phyloP scores from a whole-genome alignment of 2,888 invertebrate genomes.

The Scrobipalpa atriplicella region DNA sequence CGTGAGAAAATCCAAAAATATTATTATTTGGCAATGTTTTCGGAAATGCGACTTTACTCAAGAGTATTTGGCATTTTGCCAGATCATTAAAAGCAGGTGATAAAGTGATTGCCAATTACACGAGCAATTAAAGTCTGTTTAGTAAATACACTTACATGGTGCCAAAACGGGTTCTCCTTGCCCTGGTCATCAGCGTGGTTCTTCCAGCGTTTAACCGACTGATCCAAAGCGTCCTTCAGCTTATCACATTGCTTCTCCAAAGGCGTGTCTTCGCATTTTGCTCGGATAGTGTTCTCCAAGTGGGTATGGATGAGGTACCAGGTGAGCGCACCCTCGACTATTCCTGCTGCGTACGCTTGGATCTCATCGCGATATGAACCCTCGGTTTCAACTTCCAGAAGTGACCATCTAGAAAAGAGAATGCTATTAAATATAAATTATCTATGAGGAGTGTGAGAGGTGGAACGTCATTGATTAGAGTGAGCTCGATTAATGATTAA shows the following conservation, averaged over 20 bases:
- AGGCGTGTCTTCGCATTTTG: constrained; percentile 76
- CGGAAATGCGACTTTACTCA: background rate
- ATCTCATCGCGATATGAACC: constrained; percentile 87
- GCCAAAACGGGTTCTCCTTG: constrained; percentile 88
- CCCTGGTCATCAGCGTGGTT: constrained; percentile 77
- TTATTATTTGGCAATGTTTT: constrained; percentile 6
- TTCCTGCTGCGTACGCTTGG: constrained; percentile 94
- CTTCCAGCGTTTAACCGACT: constrained; percentile 85
- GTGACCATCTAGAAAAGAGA: constrained; percentile 87
- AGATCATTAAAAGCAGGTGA: background rate
- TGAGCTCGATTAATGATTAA: too few species aligned
- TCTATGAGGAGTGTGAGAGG: too few species aligned
- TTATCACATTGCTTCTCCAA: constrained; percentile 84
- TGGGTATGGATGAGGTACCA: constrained; percentile 91
- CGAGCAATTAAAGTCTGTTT: too few species aligned
- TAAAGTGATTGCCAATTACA: background rate
- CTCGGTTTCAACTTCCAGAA: constrained; percentile 90
- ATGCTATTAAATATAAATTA: background rate
- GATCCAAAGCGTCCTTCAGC: constrained; percentile 84
- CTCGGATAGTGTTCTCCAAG: constrained; percentile 86
- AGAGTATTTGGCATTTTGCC: constrained; percentile 9
- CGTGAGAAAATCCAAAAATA: background rate
- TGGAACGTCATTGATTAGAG: too few species aligned
- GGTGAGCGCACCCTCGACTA: constrained; percentile 91
- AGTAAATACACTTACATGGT: constrained; percentile 86